These are phyloP conservation scores for Augochlorella aurata DNA, from an alignment of 2,888 invertebrate genomes.

Conservation along the genomic window DNA sequence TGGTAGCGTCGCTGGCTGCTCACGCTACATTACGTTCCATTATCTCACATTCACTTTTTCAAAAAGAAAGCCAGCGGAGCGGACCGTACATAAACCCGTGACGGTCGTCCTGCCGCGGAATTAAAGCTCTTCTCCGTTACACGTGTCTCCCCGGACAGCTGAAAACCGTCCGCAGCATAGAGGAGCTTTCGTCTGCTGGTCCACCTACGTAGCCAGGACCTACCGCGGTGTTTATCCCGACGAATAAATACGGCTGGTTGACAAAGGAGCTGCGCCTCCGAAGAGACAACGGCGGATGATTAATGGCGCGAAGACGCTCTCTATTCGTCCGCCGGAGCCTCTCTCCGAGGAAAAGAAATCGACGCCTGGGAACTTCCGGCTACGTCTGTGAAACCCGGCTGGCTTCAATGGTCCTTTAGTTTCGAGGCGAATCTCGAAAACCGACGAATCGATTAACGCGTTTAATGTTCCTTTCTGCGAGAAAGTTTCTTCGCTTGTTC, in stretches of 20 bases:
- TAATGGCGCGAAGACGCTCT: conserved; percentile 70
- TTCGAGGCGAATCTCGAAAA: background rate
- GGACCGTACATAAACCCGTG: conserved; percentile 45
- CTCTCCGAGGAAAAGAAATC: conserved; percentile 24
- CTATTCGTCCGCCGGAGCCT: conserved; percentile 20
- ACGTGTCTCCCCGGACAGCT: conserved; percentile 12
- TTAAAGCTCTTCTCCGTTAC: conserved; percentile 53
- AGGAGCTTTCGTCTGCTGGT: conserved; percentile 44
- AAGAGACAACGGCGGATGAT: conserved; percentile 78
- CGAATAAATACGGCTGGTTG: conserved; percentile 74
- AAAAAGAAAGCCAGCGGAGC: conserved; percentile 52
- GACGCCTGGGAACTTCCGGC: conserved; percentile 12
- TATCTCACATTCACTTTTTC: conserved; percentile 67
- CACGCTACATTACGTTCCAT: conserved; percentile 70
- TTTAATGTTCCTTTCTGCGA: too few relatives aligned
- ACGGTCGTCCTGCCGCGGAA: conserved; percentile 38
- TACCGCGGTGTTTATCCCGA: conserved; percentile 74
- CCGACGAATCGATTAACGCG: too few relatives aligned
- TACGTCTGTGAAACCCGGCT: background rate
- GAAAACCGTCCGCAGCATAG: background rate
- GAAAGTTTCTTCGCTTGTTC: too few relatives aligned
- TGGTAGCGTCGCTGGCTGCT: conserved; percentile 54
- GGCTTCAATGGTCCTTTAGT: background rate
- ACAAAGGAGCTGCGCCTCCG: conserved; percentile 76
- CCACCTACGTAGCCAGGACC: conserved; percentile 65